Percentiles rank a stretch among this genome's conserved stretches.
Evolutionary conservation across 2,113 vertebrate genomes (phyloP).

Genomic region (Ia io): DNA sequence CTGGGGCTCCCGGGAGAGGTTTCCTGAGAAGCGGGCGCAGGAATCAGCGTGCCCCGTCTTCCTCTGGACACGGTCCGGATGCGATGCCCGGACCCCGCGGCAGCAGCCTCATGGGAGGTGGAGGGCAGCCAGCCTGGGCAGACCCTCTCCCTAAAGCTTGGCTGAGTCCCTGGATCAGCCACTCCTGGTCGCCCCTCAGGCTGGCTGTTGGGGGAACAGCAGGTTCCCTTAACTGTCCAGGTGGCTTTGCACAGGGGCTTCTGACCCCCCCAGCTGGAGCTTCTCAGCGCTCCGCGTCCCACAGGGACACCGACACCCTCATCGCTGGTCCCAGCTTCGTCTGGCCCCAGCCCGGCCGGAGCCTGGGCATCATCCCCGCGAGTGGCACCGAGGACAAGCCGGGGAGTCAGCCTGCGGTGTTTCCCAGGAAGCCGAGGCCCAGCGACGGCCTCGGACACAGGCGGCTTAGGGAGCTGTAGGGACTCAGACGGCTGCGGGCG

Average conservation of each 20-base stretch:
- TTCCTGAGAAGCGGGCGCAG: neutral
- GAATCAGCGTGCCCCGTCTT: too few species aligned
- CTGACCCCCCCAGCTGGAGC: neutral
- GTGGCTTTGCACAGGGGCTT: accelerated
- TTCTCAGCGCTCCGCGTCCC: neutral
- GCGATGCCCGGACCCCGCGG: neutral
- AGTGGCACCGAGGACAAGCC: neutral
- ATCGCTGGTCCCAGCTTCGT: too few species aligned
- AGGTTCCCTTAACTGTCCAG: neutral
- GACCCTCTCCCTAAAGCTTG: neutral
- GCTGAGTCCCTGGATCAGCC: accelerated
- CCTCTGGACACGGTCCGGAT: neutral
- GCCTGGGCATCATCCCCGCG: accelerated
- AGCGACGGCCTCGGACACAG: neutral
- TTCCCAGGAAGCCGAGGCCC: neutral
- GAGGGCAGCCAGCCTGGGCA: neutral
- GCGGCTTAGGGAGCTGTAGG: neutral
- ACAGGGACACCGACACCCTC: accelerated
- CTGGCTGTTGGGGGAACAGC: neutral
- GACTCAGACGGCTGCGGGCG: neutral
- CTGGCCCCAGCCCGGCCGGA: neutral
- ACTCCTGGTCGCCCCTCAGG: neutral
- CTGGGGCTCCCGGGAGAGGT: neutral
- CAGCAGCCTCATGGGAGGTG: neutral
- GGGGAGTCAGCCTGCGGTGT: neutral